Conservation (phyloP, 2,888 invertebrate species). For the Callinectes sapidus region DNA sequence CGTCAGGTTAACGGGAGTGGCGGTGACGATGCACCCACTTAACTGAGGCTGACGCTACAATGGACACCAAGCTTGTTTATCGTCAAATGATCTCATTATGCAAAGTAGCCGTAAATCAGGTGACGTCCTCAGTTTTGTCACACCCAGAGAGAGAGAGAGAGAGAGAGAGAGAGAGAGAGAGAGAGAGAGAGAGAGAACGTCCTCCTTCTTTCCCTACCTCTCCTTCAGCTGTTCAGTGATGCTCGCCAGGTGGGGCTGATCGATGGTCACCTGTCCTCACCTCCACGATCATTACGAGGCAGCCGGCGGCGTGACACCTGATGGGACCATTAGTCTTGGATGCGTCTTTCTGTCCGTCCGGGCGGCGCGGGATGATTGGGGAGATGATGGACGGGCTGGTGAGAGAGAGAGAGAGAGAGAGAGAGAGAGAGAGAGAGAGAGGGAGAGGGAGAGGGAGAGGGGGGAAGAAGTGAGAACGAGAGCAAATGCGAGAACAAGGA, state of each 20-base stretch:
- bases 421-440: not conserved
- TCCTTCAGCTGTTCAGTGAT: not conserved
- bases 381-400: constrained; percentile 1
- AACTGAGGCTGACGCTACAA: not conserved
- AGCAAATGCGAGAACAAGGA: too few relatives aligned
- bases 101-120: constrained; percentile 13
- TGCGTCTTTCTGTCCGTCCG: constrained; percentile 17
- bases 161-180: not conserved
- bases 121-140: constrained; percentile 11
- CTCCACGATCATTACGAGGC: not conserved
- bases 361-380: constrained; percentile 20
- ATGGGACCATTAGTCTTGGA: not conserved
- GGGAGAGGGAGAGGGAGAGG: constrained; percentile 5
- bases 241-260: not conserved
- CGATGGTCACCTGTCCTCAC: constrained; percentile 24
- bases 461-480: not conserved
- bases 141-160: not conserved
- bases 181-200: not conserved
- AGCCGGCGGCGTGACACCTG: constrained; percentile 23
- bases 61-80: constrained; percentile 16
- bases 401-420: not conserved
- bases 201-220: not conserved
- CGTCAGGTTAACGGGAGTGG: not conserved
- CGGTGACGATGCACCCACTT: not conserved
- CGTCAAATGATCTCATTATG: constrained; percentile 11